Percentiles rank a stretch among this genome's conserved stretches.
phyloP scores from a whole-genome alignment of 2,797 vertebrate species.

The Microcaecilia unicolor region DNA sequence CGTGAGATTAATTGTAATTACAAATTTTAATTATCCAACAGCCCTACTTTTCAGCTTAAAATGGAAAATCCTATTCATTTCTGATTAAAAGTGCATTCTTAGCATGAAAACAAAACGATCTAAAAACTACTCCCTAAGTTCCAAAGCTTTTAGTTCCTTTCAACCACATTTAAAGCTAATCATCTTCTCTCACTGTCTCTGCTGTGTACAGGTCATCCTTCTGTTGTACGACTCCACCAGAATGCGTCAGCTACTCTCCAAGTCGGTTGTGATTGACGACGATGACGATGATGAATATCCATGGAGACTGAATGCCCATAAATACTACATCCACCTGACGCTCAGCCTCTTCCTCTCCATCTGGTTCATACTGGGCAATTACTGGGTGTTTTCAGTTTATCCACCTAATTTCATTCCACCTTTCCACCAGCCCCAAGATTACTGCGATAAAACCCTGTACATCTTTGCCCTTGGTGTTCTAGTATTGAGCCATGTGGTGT shows the following conservation, averaged over 20 bases:
- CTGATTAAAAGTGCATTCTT: no score
- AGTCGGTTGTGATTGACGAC: slow-evolving; percentile 43
- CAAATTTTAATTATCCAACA: no score
- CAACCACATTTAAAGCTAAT: no score
- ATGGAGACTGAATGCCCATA: slow-evolving; percentile 49
- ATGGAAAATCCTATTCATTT: no score
- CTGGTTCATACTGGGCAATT: slow-evolving; percentile 55
- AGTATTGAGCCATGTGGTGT: slow-evolving; percentile 31
- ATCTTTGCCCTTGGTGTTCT: slow-evolving; percentile 45
- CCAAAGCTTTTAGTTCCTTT: no score
- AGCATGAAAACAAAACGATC: no score
- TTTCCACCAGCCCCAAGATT: slow-evolving; percentile 50
- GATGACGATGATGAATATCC: slow-evolving; percentile 40
- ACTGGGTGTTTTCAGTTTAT: slow-evolving; percentile 50
- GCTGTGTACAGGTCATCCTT: slow-evolving; percentile 34
- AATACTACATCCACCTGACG: slow-evolving; percentile 41
- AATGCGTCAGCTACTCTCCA: slow-evolving; percentile 48
- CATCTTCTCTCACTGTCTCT: no score
- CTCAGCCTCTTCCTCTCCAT: slow-evolving; percentile 53
- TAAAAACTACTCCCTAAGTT: no score
- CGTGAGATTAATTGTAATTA: no score
- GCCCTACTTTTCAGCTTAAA: no score
- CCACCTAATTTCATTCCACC: slow-evolving; percentile 46
- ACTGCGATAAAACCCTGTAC: slow-evolving; percentile 49
- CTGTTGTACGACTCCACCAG: slow-evolving; percentile 43